Percentiles rank a stretch among this genome's conserved stretches.
Evolutionary conservation across 1,140 invertebrate genomes (phyloP).

Genomic region (Drosophila tristis): DNA sequence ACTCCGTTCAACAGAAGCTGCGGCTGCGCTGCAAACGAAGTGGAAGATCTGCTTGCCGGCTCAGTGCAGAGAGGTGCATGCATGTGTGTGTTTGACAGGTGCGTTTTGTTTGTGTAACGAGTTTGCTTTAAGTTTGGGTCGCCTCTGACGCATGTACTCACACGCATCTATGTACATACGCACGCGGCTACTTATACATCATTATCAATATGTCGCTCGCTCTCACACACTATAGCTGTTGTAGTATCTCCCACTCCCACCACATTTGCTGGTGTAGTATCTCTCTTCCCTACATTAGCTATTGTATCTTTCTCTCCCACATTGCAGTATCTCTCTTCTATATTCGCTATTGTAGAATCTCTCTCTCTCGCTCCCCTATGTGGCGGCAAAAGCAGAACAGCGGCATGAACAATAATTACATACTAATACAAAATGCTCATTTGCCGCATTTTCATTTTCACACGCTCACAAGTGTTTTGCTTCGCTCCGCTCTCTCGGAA

Average conservation of each 20-base stretch:
- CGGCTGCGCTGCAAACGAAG: constrained; percentile 36
- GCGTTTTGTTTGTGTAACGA: constrained; percentile 71
- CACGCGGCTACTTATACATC: constrained; percentile 30
- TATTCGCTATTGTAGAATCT: no score
- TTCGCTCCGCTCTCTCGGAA: constrained; percentile 12
- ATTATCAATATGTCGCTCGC: constrained; percentile 56
- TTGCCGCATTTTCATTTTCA: constrained; percentile 79
- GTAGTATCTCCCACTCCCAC: no score
- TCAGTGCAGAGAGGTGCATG: background rate
- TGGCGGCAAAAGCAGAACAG: constrained; percentile 28
- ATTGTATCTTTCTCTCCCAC: no score
- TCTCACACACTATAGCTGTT: constrained; percentile 34
- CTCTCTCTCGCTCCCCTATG: constrained; percentile 37
- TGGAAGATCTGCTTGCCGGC: constrained; percentile 1
- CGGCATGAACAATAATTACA: constrained; percentile 66
- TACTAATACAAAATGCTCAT: constrained; percentile 78
- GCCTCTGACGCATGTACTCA: constrained; percentile 60
- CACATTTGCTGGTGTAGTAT: no score
- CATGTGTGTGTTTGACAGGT: constrained; percentile 67
- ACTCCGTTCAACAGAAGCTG: constrained; percentile 12
- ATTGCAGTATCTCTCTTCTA: no score
- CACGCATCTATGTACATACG: constrained; percentile 1
- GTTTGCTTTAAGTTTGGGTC: constrained; percentile 59
- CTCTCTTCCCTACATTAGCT: no score
- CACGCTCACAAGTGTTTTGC: constrained; percentile 72